A percentile compares a stretch with the other conserved stretches of the same genome.
Conservation (phyloP, 2,888 invertebrate genomes). For the Drosophila falleni region DNA sequence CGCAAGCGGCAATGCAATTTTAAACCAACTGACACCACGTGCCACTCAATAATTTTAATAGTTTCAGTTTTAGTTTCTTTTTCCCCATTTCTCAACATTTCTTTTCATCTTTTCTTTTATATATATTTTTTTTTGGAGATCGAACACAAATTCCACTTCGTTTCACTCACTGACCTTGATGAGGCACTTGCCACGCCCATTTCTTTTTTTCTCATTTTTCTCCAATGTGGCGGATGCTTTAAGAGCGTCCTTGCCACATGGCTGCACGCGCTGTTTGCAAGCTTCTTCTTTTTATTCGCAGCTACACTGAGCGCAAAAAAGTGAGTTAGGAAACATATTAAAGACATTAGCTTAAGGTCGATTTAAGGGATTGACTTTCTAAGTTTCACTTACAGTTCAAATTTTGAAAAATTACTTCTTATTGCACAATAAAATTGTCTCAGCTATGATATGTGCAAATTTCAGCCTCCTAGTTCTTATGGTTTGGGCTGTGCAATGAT, state of each 20-base stretch:
- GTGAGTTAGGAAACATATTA: too few species aligned
- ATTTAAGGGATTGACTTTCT: too few species aligned
- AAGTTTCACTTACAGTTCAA: too few species aligned
- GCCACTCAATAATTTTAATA: conserved; percentile 32
- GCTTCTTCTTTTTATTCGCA: conserved; percentile 19
- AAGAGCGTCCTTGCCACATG: conserved; percentile 58
- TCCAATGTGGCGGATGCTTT: conserved; percentile 27
- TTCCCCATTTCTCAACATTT: neutral
- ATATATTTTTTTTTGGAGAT: conserved; percentile 17
- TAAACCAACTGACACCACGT: conserved; percentile 37
- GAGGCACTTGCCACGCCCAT: conserved; percentile 27
- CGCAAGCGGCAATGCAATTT: conserved; percentile 44
- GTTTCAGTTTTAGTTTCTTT: neutral
- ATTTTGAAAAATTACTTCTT: too few species aligned
- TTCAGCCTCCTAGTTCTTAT: too few species aligned
- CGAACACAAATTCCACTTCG: conserved; percentile 51
- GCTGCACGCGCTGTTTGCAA: conserved; percentile 38
- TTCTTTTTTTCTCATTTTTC: conserved; percentile 8
- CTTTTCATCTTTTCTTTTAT: neutral
- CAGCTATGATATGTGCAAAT: too few species aligned
- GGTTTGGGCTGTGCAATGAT: too few species aligned
- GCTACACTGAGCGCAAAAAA: conserved; percentile 30
- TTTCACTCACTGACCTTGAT: conserved; percentile 47
- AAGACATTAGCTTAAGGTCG: too few species aligned
- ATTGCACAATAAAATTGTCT: too few species aligned